These are phyloP conservation scores for Leptodirus hochenwartii DNA, from an alignment of 2,888 invertebrate genomes.

Conservation along the genomic window DNA sequence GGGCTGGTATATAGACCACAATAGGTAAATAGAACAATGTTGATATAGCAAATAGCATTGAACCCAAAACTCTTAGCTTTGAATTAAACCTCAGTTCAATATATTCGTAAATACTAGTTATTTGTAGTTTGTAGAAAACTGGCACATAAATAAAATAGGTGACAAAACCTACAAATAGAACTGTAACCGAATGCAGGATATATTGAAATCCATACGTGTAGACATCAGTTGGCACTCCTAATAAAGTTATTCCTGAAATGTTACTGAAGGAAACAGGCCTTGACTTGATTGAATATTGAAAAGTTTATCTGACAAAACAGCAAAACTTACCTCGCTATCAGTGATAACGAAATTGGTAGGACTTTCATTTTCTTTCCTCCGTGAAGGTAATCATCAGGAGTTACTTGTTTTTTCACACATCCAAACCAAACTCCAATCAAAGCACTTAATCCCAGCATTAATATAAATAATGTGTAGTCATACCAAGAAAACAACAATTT, in stretches of 20 bases:
- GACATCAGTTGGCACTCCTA: constrained; percentile 58
- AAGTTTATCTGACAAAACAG: no score
- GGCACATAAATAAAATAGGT: constrained; percentile 32
- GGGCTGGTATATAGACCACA: constrained; percentile 48
- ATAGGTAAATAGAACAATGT: constrained; percentile 37
- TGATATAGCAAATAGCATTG: constrained; percentile 30
- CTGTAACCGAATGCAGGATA: constrained; percentile 16
- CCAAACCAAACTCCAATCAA: constrained; percentile 26
- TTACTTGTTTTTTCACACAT: constrained; percentile 31
- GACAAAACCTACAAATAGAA: constrained; percentile 12
- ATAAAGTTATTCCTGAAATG: constrained; percentile 52
- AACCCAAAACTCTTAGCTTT: constrained; percentile 37
- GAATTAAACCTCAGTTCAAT: constrained; percentile 43
- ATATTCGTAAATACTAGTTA: constrained; percentile 52
- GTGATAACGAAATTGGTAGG: constrained; percentile 48
- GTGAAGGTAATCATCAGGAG: constrained; percentile 44
- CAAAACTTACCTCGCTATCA: constrained; percentile 54
- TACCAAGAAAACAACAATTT: constrained; percentile 16
- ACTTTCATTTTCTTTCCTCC: constrained; percentile 50
- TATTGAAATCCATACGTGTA: constrained; percentile 54
- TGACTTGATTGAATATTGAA: no score
- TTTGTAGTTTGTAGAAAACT: constrained; percentile 46
- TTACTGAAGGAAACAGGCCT: constrained; percentile 33
- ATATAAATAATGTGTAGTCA: constrained; percentile 15
- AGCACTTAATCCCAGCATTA: constrained; percentile 14